Conservation (phyloP, 2,888 invertebrate genomes). For the Agrilus mali region DNA sequence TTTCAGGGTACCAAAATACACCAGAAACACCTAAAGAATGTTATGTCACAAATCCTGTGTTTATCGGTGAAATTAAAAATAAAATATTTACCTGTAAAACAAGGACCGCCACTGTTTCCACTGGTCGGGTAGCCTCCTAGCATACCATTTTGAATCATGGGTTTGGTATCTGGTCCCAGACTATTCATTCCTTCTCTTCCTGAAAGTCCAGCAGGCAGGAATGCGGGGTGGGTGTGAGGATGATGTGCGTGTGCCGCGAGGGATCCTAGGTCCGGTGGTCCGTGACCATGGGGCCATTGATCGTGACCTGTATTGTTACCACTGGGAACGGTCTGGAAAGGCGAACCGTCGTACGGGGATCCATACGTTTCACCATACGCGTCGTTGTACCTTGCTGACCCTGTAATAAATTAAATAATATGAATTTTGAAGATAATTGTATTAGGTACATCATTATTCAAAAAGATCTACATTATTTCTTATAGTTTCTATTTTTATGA, state of each 20-base stretch:
- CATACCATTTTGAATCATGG: constrained; percentile 46
- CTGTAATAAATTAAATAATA: constrained; percentile 14
- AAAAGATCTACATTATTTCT: too few species aligned
- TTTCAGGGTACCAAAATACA: too few species aligned
- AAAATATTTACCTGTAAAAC: constrained; percentile 44
- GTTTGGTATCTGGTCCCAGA: constrained; percentile 32
- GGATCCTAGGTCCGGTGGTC: constrained; percentile 21
- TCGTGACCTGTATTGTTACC: constrained; percentile 37
- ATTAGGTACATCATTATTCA: too few species aligned
- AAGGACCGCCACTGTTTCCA: constrained; percentile 46
- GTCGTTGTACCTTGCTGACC: constrained; percentile 38
- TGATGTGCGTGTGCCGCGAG: constrained; percentile 32
- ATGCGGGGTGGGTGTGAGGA: constrained; percentile 42
- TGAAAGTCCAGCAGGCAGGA: constrained; percentile 32
- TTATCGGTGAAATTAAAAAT: constrained; percentile 2
- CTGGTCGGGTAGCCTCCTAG: constrained; percentile 39
- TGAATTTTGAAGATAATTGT: too few species aligned
- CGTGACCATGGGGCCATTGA: constrained; percentile 29
- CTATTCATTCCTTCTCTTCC: constrained; percentile 26
- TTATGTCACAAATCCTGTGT: too few species aligned
- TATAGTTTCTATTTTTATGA: too few species aligned
- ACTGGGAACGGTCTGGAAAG: constrained; percentile 65
- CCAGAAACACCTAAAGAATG: too few species aligned
- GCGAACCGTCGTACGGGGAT: constrained; percentile 49
- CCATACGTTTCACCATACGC: constrained; percentile 41